Evolutionary conservation across 2,797 vertebrate genomes (phyloP), one percentile per base, ranked within the genome.

Genomic region (Sphaeramia orbicularis): DNA sequence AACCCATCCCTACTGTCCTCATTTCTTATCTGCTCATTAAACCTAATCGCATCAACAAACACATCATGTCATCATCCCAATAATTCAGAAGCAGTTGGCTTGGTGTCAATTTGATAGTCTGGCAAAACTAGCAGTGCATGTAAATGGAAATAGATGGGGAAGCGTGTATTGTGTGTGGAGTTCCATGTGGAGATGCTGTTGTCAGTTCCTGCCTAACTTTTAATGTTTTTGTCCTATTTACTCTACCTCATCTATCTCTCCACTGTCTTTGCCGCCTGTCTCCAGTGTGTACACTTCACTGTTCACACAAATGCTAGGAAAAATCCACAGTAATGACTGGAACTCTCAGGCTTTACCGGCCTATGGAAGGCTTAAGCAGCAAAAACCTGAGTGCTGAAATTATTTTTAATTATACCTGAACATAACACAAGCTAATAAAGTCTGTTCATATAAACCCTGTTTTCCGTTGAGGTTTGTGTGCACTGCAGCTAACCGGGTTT

Each of bases 1-100:
- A 40, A 56, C 21, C 21, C 32, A 72, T 67, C 69, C 44, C 61
- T 60, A 41, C 14, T 12, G 45, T 18, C 63, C 50, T 55, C 51
- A 59, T 83, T 49, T 57, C 56, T 55, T 65, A 77, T 65, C 18
- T 52, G 51, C 70, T 84, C 72, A 65, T 74, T 73, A 65, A 49
- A 37, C 16, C 11, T 63, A 70, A 76, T 61, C 36, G 10, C 53
- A 64, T 76, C 48, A 65, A 45, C 56, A 61, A 65, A 64, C 21
- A 55, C n/a, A 12, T 66, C 36, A 51, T 6, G 56, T 64, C 53
- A 75, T 65, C 36, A 64, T 60, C 19, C 70, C 41, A 69, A 62
- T 74, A 47, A 68, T 65, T 80, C 21, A 68, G 43, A 67, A 55
- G 59, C 45, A 71, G 54, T 51, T 52, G 58, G 48, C 51, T 41